A percentile compares a stretch with the other conserved stretches of the same genome.
phyloP scores from a whole-genome alignment of 92 coral and sea anemone genomes.

The Virgularia gustaviana region DNA sequence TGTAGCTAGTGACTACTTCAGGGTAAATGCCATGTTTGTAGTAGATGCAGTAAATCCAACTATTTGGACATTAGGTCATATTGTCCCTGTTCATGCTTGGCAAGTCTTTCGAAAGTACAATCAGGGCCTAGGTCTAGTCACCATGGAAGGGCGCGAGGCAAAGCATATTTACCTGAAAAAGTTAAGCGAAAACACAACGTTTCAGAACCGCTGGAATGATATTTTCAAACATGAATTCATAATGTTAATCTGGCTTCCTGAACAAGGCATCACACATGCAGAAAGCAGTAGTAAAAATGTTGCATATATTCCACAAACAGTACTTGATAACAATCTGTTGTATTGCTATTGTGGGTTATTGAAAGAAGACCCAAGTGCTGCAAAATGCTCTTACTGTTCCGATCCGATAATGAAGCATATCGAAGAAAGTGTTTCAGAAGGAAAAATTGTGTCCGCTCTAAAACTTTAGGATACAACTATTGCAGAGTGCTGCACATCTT shows the following conservation, averaged over 20 bases:
- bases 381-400: slow-evolving; percentile 25
- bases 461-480: not conserved
- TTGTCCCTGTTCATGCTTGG: slow-evolving; percentile 21
- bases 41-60: slow-evolving; percentile 20
- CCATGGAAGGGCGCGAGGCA: slow-evolving; percentile 24
- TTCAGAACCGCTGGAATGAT: slow-evolving; percentile 12
- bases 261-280: slow-evolving; percentile 4
- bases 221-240: slow-evolving; percentile 8
- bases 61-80: slow-evolving; percentile 15
- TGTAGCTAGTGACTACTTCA: slow-evolving; percentile 40
- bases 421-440: slow-evolving; percentile 47
- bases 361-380: slow-evolving; percentile 49
- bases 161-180: slow-evolving; percentile 23
- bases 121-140: slow-evolving; percentile 12
- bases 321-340: slow-evolving; percentile 15
- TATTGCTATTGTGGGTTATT: slow-evolving; percentile 56
- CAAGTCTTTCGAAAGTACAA: slow-evolving; percentile 15
- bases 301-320: slow-evolving; percentile 56
- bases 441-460: slow-evolving; percentile 24
- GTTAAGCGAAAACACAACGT: slow-evolving; percentile 18
- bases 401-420: slow-evolving; percentile 49
- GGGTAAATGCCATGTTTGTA: slow-evolving; percentile 54
- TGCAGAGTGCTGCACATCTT: not conserved
- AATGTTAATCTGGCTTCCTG: slow-evolving; percentile 13
- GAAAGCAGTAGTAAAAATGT: slow-evolving; percentile 13